Conservation (phyloP, 2,113 vertebrate genomes). For the Pontoporia blainvillei region DNA sequence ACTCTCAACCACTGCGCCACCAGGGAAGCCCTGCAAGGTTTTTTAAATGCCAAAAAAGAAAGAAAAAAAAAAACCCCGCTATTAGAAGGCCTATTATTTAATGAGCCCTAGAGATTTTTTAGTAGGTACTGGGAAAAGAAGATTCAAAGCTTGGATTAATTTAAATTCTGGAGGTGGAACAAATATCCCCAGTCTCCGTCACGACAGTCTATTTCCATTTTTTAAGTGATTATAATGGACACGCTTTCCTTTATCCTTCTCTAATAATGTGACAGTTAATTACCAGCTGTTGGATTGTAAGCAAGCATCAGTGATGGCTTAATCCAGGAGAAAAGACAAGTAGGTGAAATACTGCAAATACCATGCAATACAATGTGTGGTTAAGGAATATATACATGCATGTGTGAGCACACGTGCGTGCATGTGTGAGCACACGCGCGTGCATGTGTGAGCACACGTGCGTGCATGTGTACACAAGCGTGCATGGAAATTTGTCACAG, state of each 20-base stretch:
- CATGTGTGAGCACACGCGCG: accelerated
- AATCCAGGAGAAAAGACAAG: background rate
- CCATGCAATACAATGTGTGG: accelerated
- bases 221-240: background rate
- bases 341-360: background rate
- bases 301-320: background rate
- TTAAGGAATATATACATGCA: background rate
- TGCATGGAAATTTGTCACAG: accelerated
- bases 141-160: background rate
- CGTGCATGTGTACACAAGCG: no score
- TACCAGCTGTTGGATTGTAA: background rate
- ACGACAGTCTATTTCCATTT: background rate
- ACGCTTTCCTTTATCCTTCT: background rate
- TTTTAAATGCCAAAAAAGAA: background rate
- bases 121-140: background rate
- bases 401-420: accelerated
- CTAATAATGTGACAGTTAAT: background rate
- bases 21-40: no score
- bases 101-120: background rate
- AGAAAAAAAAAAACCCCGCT: background rate
- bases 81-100: background rate
- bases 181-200: no score
- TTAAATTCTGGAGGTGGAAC: background rate
- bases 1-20: no score
- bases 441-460: accelerated